Evolutionary conservation across 2,797 vertebrate genomes (phyloP).

Genomic region (Trachurus trachurus): DNA sequence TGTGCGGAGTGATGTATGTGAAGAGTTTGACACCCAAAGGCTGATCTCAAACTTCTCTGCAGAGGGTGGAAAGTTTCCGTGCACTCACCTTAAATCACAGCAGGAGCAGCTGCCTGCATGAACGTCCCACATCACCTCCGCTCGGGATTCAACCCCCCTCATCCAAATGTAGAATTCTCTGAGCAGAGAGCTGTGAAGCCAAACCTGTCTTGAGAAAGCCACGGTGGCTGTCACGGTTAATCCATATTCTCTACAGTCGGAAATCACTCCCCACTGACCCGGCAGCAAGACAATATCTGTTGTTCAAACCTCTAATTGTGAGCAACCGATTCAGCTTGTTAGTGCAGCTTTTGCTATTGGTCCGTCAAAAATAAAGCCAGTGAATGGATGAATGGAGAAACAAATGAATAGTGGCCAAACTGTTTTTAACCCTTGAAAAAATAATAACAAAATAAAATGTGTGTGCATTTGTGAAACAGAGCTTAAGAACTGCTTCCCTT

Average conservation of each 20-base stretch:
- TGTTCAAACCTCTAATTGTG: background rate
- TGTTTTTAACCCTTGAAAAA: background rate
- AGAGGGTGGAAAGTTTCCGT: background rate
- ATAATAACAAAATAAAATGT: background rate
- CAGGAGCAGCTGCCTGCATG: too few relatives aligned
- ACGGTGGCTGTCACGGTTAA: background rate
- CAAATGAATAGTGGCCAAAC: background rate
- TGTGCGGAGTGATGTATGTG: background rate
- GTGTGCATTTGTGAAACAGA: background rate
- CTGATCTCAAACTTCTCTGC: background rate
- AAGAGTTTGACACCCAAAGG: background rate
- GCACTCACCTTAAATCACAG: conserved; percentile 1
- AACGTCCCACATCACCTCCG: background rate
- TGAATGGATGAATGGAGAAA: background rate
- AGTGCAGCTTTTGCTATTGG: background rate
- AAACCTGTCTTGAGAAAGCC: background rate
- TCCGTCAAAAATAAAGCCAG: background rate
- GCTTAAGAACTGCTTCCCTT: background rate
- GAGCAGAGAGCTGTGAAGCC: background rate
- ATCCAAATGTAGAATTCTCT: background rate
- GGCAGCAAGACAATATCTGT: background rate
- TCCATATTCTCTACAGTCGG: background rate
- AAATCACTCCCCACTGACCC: background rate
- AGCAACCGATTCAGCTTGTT: background rate
- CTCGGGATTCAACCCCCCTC: background rate